Base-by-base conservation (phyloP, 1,140 invertebrate genomes). In the Hylyphantes graminicola region DNA sequence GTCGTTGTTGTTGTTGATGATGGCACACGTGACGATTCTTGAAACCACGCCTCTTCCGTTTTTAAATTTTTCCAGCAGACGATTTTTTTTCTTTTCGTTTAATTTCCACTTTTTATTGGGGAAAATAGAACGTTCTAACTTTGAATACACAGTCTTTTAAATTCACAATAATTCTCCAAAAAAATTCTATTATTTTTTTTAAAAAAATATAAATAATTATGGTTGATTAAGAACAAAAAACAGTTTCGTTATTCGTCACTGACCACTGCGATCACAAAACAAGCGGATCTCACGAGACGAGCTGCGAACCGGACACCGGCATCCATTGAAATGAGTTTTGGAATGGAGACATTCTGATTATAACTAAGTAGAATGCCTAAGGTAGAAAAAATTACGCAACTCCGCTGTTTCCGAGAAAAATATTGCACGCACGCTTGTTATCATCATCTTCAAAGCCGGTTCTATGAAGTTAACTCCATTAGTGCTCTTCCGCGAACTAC, bases 401-500 rank as follows among this genome's bases (percentile, higher is more conserved):
- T 55, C 64, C 48, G 12, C 19, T 19, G 35, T 19, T 55, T 74
- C 74, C 63, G 68, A 50, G 79, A 74, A 70, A 82, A 81, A 82
- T 82, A 82, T 82, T 82, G 79, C 79, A 82, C 79, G n/a, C 79
- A 17, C 57, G 67, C 68, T 21, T 53, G 59, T 77, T 77, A 77
- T 77, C 75, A 82, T 82, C 79, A 61, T 80, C 78, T 35, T 74
- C 50, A 19, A 65, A 74, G 79, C 79, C 68, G 79, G 79, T 82
- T 82, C 79, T 82, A 50, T 74, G 79, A 82, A 82, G 70, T 55
- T 17, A 21, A 80, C 78, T 61, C 67, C 78, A 80, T 82, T 74
- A 82, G 79, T 64, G 17, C 64, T 74, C 79, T 82, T 82, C 79
- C 79, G 79, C 79, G 79, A 82, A 82, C 79, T 64, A 82, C 70